Evolutionary conservation across 2,113 vertebrate genomes (phyloP).

Genomic region (Pseudonaja textilis): DNA sequence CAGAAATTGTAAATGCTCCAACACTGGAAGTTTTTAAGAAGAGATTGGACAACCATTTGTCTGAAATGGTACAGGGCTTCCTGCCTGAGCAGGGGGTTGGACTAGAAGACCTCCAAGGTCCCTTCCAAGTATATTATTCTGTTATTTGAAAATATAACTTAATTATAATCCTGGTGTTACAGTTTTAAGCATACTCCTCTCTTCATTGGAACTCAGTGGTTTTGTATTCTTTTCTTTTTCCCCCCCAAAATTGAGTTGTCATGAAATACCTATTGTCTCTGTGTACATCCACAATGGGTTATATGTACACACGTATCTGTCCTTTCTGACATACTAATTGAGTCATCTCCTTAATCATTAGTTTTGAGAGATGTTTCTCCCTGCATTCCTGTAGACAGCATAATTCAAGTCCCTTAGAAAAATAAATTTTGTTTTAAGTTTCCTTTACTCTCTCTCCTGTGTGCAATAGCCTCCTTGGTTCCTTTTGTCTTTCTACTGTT

Average conservation of each 20-base stretch:
- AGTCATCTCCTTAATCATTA: background rate
- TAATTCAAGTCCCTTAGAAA: background rate
- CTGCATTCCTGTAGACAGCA: background rate
- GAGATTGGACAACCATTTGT: no score
- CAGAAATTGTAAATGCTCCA: no score
- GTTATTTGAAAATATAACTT: background rate
- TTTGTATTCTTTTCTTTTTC: background rate
- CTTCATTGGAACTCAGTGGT: background rate
- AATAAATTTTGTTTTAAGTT: background rate
- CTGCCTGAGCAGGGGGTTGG: no score
- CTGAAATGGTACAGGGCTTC: no score
- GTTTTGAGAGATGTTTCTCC: background rate
- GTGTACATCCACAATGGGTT: background rate
- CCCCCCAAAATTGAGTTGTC: background rate
- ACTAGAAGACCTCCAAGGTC: no score
- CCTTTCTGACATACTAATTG: slow-evolving; percentile 12
- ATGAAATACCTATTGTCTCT: background rate
- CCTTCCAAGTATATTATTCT: no score
- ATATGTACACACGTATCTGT: background rate
- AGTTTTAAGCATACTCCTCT: background rate
- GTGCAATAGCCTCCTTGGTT: background rate
- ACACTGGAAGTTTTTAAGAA: no score
- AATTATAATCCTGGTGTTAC: background rate
- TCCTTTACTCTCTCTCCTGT: background rate
- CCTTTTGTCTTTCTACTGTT: background rate